Conservation (phyloP, 2,888 invertebrate genomes). For the Drosophila robusta region DNA sequence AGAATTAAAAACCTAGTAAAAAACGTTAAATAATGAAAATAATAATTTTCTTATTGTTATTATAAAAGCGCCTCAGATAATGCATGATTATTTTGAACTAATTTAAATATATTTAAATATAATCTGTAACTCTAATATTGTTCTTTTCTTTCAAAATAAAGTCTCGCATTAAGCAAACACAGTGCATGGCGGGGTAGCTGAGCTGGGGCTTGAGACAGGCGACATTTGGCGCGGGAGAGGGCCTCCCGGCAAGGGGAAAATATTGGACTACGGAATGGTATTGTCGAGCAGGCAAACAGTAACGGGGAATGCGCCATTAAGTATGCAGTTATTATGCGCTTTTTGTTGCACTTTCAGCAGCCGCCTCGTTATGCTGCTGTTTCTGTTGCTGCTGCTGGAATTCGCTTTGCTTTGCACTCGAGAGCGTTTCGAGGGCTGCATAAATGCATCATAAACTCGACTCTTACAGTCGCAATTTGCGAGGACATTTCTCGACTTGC, state of each 20-base stretch:
- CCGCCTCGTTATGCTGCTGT: slow-evolving; percentile 64
- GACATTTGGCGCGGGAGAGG: slow-evolving; percentile 36
- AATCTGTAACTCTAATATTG: neutral
- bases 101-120: neutral
- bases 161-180: slow-evolving; percentile 32
- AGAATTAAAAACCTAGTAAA: too few species aligned
- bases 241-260: neutral
- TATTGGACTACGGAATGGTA: neutral
- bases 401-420: slow-evolving; percentile 67
- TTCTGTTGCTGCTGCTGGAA: slow-evolving; percentile 6
- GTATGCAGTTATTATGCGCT: slow-evolving; percentile 77
- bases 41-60: too few species aligned
- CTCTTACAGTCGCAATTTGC: slow-evolving; percentile 63
- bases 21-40: too few species aligned
- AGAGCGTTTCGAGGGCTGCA: slow-evolving; percentile 61
- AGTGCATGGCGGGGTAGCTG: slow-evolving; percentile 1
- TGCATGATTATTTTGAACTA: too few species aligned
- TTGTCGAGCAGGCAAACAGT: slow-evolving; percentile 25
- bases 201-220: slow-evolving; percentile 21
- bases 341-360: slow-evolving; percentile 74
- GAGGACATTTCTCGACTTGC: slow-evolving; percentile 62
- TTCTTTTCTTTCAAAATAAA: neutral
- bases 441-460: slow-evolving; percentile 77
- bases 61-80: too few species aligned
- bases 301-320: slow-evolving; percentile 63